A percentile compares a stretch with the other conserved stretches of the same genome.
These are phyloP conservation scores for Ichneumoninae sp. DNA, from an alignment of 2,888 invertebrate genomes.

Conservation along the genomic window DNA sequence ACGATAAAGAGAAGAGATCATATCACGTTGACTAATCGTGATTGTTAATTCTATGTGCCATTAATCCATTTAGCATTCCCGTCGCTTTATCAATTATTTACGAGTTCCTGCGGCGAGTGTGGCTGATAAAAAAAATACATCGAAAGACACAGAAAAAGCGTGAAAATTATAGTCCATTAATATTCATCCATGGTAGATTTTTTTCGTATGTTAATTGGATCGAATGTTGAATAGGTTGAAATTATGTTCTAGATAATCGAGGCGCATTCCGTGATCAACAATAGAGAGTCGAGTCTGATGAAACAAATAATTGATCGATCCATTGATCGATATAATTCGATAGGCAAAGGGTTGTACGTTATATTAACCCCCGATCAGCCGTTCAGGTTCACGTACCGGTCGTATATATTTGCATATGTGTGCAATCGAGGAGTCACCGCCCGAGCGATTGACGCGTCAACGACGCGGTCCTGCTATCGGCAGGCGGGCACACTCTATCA, in stretches of 20 bases:
- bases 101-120: conserved; percentile 3
- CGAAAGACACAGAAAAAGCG: conserved; percentile 9
- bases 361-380: neutral
- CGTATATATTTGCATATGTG: neutral
- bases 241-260: neutral
- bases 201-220: conserved; percentile 9
- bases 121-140: neutral
- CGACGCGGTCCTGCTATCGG: conserved; percentile 78
- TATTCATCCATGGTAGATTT: conserved; percentile 19
- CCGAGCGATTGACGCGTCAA: conserved; percentile 71
- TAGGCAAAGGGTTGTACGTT: neutral
- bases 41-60: conserved; percentile 50
- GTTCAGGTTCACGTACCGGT: neutral
- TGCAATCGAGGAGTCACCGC: conserved; percentile 31
- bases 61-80: conserved; percentile 39
- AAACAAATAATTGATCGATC: conserved; percentile 9
- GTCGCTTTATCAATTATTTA: conserved; percentile 37
- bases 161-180: conserved; percentile 9
- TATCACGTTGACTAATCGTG: conserved; percentile 33
- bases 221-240: neutral
- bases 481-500: conserved; percentile 80
- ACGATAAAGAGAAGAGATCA: conserved; percentile 20
- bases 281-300: neutral
- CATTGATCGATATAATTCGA: neutral
- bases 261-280: neutral